Conservation (phyloP, 2,888 invertebrate genomes). For the Epicampocera succincta region DNA sequence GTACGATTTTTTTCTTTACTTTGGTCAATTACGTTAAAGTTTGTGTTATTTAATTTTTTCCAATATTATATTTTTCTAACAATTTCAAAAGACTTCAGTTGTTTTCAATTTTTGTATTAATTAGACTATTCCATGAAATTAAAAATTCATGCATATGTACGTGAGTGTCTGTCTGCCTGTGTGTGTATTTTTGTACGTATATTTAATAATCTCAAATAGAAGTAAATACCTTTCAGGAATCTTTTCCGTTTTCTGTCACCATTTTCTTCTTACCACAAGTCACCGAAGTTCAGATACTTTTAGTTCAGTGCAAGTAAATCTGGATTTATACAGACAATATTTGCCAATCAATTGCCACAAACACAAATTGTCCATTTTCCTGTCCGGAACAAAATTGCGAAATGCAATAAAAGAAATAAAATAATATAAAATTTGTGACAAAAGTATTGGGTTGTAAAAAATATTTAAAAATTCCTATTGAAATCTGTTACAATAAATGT, state of each 20-base stretch:
- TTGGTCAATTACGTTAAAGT: too few species aligned
- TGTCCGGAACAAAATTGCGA: slow-evolving; percentile 79
- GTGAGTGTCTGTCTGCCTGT: too few species aligned
- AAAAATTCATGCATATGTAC: neutral
- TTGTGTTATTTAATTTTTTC: too few species aligned
- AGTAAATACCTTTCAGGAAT: slow-evolving; percentile 77
- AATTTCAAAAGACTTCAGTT: too few species aligned
- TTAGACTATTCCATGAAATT: neutral
- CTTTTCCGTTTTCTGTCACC: slow-evolving; percentile 64
- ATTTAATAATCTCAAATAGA: slow-evolving; percentile 56
- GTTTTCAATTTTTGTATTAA: too few species aligned
- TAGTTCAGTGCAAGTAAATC: neutral
- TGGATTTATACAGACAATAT: slow-evolving; percentile 73
- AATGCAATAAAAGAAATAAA: slow-evolving; percentile 77
- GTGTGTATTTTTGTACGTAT: too few species aligned
- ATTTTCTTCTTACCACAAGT: slow-evolving; percentile 25
- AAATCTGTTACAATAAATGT: slow-evolving; percentile 78
- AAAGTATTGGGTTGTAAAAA: slow-evolving; percentile 52
- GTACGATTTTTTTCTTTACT: too few species aligned
- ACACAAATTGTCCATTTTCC: slow-evolving; percentile 81
- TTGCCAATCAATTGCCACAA: slow-evolving; percentile 81
- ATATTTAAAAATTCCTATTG: slow-evolving; percentile 77
- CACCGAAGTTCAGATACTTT: slow-evolving; percentile 43
- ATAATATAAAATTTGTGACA: slow-evolving; percentile 56
- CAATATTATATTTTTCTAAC: too few species aligned